Base-by-base conservation (phyloP, 2,797 vertebrate genomes). In the Falco columbarius region DNA sequence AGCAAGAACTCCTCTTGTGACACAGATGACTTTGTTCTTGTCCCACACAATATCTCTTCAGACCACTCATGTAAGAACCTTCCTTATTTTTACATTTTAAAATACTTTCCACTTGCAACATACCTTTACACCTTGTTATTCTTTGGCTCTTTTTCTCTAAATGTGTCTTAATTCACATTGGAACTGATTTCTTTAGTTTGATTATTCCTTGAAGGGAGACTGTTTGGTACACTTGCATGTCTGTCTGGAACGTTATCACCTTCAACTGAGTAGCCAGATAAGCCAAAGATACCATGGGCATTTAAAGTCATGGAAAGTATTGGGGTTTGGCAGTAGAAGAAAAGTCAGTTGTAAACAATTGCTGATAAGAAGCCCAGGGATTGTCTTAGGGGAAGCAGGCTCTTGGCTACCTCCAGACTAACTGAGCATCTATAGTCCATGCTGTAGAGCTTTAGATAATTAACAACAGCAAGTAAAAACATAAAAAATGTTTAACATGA, bases 1-100 rank as follows among this genome's bases (percentile, higher is more conserved):
- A 99, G 99, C 97, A 99, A 99, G 98, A 99, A 99, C 98, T 99
- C 99, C 9, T 99, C 99, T 70, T 99, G 99, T 75, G 99, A 99
- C 97, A 99, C 99, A 6, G 99, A 99, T 40, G 99, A 99, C 97
- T 99, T 99, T 96, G 99, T 99, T 93, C 98, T 99, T 97, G 99
- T 99, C 89, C 99, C 99, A n/a, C 99, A 99, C 98, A 98, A 97
- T 96, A 98, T 99, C 94, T 99, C 99, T 47, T 98, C 98, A 86
- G 99, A 99, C 91, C 98, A 98, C 92, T 99, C 99, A 90, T 99
- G 99, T 99, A 98, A 99, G 99, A 96, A 54, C 68, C 61, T 95
- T 95, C 89, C 82, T 89, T 91, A 38, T 70, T 97, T 96, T 75
- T 91, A 55, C 38, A 63, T 75, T 77, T 76, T 52, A 61, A 51